Evolutionary conservation across 2,797 vertebrate genomes (phyloP), one percentile per base, ranked within the genome.

Genomic region (Labroides dimidiatus): DNA sequence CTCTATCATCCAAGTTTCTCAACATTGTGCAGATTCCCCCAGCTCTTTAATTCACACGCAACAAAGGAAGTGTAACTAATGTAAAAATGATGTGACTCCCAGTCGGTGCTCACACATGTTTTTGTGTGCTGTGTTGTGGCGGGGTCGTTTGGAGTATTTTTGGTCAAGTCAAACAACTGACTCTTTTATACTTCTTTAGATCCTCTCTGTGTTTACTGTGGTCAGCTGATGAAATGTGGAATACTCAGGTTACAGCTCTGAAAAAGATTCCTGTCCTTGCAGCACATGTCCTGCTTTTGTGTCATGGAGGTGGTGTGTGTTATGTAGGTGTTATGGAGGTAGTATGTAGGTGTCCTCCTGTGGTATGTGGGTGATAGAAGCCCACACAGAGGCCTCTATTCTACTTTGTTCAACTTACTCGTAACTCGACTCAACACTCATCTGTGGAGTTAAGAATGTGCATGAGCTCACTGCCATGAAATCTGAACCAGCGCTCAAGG

Each of bases 311-410:
- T 53, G 47, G 59, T 78, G 77, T 81, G 71, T 74, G 11, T 58
- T 73, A 68, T 63, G 80, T 78, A 77, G 68, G 82, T 84, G 80
- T 83, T 71, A 70, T 39, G 51, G 66, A 74, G 87, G 78, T 85
- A 87, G 84, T 83, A 83, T 87, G 81, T 37, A 65, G 80, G 82
- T 84, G 44, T 69, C 66, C 75, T 77, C 47, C 57, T 70, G 75
- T 81, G 89, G 84, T 82, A 86, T 87, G 86, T 74, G 62, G 60
- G 51, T 70, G 69, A 82, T 86, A 75, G 62, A 61, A 53, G 69
- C 73, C 68, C 56, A 69, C 83, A 90, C 90, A 91, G 74, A 88
- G 82, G 72, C 67, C 66, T 77, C 79, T 72, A 78, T 84, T 86
- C 75, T 79, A 10, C 53, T 47, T 21, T 1, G 17, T 23, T 58